Evolutionary conservation across 2,888 invertebrate genomes (phyloP), one percentile per base, ranked within the genome.

Genomic region (Dryobota labecula): DNA sequence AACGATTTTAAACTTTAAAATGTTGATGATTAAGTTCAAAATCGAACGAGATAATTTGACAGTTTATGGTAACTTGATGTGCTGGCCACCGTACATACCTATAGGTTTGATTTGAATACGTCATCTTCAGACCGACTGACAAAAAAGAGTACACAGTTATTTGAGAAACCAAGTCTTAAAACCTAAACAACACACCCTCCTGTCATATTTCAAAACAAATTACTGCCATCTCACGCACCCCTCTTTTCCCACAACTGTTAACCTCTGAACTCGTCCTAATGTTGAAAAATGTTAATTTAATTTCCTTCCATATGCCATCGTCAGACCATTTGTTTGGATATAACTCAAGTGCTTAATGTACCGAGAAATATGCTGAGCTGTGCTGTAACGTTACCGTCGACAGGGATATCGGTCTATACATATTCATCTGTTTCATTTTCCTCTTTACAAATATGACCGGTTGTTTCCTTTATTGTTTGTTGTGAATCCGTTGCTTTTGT

Each of bases 251-350:
- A 49, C 69, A 70, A 73, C 60, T 66, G 73, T 69, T 63, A 76
- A 82, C 76, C 66, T 72, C 57, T 68, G 71, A 73, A 77, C 75
- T 73, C 66, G 56, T 70, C 72, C 74, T 86, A 80, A 87, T 82
- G 82, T 84, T 89, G 90, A 91, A 89, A 88, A 88, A 91, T 88
- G 89, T 74, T 82, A 82, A 80, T 89, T 89, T 90, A 90, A 91
- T 90, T 88, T 86, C 79, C 78, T 66, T 75, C 78, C 86, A 85
- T 87, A 87, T 86, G 90, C 77, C 71, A 56, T 64, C 73, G 87
- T 84, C 90, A 88, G 88, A 84, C 83, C 89, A 87, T 91, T 90
- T 89, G 87, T 91, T 88, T 86, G 81, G 84, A 73, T 76, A 85
- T 89, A 88, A 87, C 78, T 84, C 84, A 82, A 65, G 70, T 66